Conservation (phyloP, 2,113 vertebrate species). For the Glareola pratincola region DNA sequence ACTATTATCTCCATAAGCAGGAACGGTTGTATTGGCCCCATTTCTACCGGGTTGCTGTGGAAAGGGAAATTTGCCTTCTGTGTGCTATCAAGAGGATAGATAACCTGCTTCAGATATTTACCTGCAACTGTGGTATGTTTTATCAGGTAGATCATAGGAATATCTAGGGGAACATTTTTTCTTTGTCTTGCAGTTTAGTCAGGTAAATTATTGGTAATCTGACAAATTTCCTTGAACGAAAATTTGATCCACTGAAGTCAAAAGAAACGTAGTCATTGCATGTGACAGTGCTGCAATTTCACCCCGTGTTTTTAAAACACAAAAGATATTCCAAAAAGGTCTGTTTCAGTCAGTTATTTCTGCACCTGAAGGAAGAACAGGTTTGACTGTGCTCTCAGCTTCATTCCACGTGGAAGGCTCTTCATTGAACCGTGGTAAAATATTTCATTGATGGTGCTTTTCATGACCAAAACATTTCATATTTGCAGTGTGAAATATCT, state of each 20-base stretch:
- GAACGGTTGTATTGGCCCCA: background rate
- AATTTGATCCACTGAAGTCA: background rate
- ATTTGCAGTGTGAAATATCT: background rate
- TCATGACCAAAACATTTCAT: background rate
- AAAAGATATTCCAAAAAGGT: background rate
- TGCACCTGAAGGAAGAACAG: background rate
- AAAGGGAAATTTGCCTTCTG: background rate
- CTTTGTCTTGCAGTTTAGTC: background rate
- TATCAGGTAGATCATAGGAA: background rate
- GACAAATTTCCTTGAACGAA: background rate
- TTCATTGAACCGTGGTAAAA: background rate
- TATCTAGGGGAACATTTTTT: background rate
- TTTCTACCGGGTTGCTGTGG: background rate
- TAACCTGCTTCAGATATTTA: background rate
- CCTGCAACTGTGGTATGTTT: background rate
- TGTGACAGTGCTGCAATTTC: background rate
- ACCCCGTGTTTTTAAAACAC: background rate
- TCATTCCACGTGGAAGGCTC: background rate
- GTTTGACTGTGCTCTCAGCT: background rate
- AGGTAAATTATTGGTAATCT: background rate
- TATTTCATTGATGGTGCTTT: background rate
- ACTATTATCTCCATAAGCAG: constrained; percentile 2
- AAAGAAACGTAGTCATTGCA: background rate
- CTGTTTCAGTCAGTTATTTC: background rate
- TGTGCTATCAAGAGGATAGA: background rate